phyloP scores from a whole-genome alignment of 2,113 vertebrate genomes.

The Eudorcas thomsonii region DNA sequence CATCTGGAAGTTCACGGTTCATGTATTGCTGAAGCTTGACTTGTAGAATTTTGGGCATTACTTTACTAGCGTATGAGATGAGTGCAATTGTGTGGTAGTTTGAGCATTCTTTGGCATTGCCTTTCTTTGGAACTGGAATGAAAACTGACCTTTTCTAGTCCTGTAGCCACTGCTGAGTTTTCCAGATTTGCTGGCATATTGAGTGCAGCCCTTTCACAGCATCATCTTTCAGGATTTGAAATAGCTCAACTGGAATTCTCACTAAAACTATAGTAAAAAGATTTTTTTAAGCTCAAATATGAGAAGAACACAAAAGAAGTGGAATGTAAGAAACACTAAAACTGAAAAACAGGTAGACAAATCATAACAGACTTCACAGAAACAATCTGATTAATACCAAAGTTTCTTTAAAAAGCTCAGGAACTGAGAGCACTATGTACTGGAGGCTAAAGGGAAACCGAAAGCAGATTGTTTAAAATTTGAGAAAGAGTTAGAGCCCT shows the following conservation, averaged over 20 bases:
- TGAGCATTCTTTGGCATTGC: no score
- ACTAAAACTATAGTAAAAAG: neutral
- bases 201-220: no score
- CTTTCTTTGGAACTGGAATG: no score
- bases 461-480: neutral
- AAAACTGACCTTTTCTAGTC: no score
- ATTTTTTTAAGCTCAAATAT: neutral
- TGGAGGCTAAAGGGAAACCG: neutral
- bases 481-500: neutral
- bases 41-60: no score
- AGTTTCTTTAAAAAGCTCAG: neutral
- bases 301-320: neutral
- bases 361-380: neutral
- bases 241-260: neutral
- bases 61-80: no score
- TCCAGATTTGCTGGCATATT: no score
- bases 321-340: neutral
- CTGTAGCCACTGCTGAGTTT: no score
- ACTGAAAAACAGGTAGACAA: neutral
- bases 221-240: no score
- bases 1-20: no score
- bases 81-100: no score
- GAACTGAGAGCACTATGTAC: neutral
- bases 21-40: no score
- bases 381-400: neutral